These are phyloP conservation scores for Xenus cinereus DNA, from an alignment of 2,113 vertebrate species.

Conservation along the genomic window DNA sequence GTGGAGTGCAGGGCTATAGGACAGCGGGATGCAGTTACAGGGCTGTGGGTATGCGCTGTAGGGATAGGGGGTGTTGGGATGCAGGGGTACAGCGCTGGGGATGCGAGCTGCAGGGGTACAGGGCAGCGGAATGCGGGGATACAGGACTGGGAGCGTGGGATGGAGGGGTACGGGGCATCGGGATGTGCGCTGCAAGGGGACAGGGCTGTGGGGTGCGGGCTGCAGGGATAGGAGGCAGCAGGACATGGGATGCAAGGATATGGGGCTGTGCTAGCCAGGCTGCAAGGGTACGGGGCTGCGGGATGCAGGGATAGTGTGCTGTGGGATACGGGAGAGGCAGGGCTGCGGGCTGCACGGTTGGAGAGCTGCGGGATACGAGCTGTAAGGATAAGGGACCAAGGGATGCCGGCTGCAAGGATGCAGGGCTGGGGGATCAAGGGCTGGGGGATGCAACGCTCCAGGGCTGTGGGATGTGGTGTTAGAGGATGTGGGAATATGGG, in stretches of 20 bases:
- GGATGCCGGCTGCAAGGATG: neutral
- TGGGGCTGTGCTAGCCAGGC: neutral
- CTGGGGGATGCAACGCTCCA: neutral
- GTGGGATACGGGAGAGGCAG: neutral
- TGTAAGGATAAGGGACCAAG: neutral
- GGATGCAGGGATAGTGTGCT: neutral
- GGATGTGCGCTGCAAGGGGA: rapidly evolving
- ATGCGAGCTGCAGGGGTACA: rapidly evolving
- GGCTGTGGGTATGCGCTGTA: neutral
- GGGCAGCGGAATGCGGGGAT: neutral
- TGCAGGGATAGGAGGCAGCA: neutral
- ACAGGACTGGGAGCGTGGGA: rapidly evolving
- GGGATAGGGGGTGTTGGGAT: too few species aligned
- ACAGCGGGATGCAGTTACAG: neutral
- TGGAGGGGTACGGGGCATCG: neutral
- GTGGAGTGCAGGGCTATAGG: neutral
- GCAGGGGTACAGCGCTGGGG: neutral
- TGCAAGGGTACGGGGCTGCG: rapidly evolving
- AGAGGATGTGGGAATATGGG: neutral
- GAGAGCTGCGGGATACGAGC: rapidly evolving
- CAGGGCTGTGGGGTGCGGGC: neutral
- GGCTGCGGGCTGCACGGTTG: neutral
- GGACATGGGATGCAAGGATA: neutral
- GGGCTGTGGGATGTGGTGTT: neutral
- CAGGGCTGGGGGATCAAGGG: neutral